Evolutionary conservation across 1,140 invertebrate species (phyloP), one percentile per base, ranked within the genome.

Genomic region (Melipona quadrifasciata): DNA sequence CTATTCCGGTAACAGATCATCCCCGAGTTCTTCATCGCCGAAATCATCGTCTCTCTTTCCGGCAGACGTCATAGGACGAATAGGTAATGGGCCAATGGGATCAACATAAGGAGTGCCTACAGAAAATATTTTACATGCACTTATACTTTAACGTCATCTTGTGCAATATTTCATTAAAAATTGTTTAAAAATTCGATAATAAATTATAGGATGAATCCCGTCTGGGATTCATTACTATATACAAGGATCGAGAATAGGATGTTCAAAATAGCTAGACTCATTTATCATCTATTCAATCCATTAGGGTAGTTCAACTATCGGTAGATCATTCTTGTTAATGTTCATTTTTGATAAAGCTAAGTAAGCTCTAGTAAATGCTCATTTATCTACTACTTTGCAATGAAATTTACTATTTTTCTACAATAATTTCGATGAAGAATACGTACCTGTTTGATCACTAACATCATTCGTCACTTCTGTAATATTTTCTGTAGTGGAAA

Each of bases 1-100:
- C 92, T 95, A 97, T 91, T 97, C 97, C 10, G 98, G 98, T 90
- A 98, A 93, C 64, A 98, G 94, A 92, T 98, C 97, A 88, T 98
- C 97, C 14, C 97, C 97, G 31, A 98, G 95, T 93, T 97, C 97
- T 93, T 97, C 97, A 92, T 98, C 96, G 64, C 95, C 97, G 94
- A 98, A 98, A 86, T 98, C 97, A 80, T 98, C 97, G 77, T 97
- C 97, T 78, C 95, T 95, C 91, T 95, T 96, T 57, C 95, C 95
- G 55, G 95, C 95, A 58, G 96, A 97, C 24, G 98, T 98, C 93
- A 97, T 97, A 3, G 98, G 98, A 82, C 98, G 95, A 78, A 96
- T 95, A 82, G 97, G 96, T 55, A 96, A 94, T 1, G 97, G 97
- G 24, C 97, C 97, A 65, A 98, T 92, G 2, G 97, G 97, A 95